Evolutionary conservation across 2,888 invertebrate species (phyloP).

Genomic region (Melieria picta): DNA sequence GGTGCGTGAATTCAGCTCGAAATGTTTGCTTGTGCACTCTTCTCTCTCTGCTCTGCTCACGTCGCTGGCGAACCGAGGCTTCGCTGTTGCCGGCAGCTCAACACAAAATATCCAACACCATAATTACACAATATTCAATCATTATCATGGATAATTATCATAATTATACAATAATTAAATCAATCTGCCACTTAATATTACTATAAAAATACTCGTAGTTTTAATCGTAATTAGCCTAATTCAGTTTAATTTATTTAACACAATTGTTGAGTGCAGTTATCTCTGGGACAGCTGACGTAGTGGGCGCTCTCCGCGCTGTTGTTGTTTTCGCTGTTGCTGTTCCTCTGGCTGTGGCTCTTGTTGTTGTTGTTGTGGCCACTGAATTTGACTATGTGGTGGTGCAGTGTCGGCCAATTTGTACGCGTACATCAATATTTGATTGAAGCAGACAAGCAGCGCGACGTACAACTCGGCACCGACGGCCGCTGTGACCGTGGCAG

Average conservation of each 20-base stretch:
- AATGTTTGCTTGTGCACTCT: no score
- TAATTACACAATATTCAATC: no score
- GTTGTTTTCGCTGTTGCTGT: constrained; percentile 7
- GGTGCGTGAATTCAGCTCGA: no score
- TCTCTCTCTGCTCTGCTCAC: no score
- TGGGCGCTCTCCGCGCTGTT: constrained; percentile 4
- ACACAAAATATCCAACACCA: no score
- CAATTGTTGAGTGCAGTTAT: constrained; percentile 43
- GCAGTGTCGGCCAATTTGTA: constrained; percentile 15
- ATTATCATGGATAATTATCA: no score
- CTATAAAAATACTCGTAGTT: constrained; percentile 23
- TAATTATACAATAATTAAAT: no score
- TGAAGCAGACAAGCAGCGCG: constrained; percentile 18
- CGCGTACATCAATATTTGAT: constrained; percentile 1
- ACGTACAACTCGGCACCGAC: constrained; percentile 15
- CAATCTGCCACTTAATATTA: constrained; percentile 14
- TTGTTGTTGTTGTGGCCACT: constrained; percentile 12
- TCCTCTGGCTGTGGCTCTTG: constrained; percentile 1
- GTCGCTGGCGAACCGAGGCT: no score
- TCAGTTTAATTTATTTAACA: constrained; percentile 26
- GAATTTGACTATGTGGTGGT: constrained; percentile 18
- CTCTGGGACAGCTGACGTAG: constrained; percentile 40
- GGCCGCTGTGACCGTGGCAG: constrained; percentile 7
- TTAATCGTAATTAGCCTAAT: constrained; percentile 18
- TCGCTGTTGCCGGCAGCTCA: no score